Percentiles rank a stretch among this genome's conserved stretches.
These are phyloP conservation scores for Tyrophagus putrescentiae DNA, from an alignment of 1,140 invertebrate species.

Conservation along the genomic window DNA sequence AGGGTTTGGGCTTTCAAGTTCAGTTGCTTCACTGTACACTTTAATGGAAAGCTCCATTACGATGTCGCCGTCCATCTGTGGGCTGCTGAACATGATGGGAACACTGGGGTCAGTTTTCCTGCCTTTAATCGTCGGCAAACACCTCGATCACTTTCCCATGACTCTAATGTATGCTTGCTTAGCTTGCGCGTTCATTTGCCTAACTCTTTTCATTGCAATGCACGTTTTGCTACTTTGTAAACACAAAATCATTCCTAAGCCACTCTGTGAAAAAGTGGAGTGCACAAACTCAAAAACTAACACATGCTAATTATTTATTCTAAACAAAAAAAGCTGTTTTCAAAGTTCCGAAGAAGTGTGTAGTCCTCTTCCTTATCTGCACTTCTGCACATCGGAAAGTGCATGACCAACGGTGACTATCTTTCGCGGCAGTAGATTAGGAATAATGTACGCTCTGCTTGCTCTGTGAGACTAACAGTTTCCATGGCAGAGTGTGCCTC, in stretches of 20 bases:
- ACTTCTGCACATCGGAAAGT: too few relatives aligned
- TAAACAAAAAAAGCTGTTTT: too few relatives aligned
- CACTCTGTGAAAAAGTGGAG: too few relatives aligned
- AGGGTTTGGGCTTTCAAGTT: slow-evolving; percentile 13
- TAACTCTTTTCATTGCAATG: slow-evolving; percentile 2
- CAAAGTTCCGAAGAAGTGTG: too few relatives aligned
- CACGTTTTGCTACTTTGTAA: background rate
- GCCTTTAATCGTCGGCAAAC: slow-evolving; percentile 5
- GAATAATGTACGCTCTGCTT: too few relatives aligned
- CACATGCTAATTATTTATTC: too few relatives aligned
- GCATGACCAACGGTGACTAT: too few relatives aligned
- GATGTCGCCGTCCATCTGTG: slow-evolving; percentile 9
- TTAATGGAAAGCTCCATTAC: slow-evolving; percentile 10
- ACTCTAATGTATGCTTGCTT: slow-evolving; percentile 6
- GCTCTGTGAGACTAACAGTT: too few relatives aligned
- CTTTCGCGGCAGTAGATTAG: too few relatives aligned
- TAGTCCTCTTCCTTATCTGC: too few relatives aligned
- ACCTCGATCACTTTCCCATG: background rate
- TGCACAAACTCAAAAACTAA: too few relatives aligned
- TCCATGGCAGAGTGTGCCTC: too few relatives aligned
- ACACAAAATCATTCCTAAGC: background rate
- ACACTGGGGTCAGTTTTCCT: slow-evolving; percentile 2
- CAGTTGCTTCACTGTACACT: slow-evolving; percentile 15
- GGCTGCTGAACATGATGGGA: slow-evolving; percentile 9
- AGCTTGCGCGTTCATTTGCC: background rate